Percentiles rank a stretch among this genome's conserved stretches.
Conservation (phyloP, 2,797 vertebrate genomes). For the Myiotriccus ornatus region DNA sequence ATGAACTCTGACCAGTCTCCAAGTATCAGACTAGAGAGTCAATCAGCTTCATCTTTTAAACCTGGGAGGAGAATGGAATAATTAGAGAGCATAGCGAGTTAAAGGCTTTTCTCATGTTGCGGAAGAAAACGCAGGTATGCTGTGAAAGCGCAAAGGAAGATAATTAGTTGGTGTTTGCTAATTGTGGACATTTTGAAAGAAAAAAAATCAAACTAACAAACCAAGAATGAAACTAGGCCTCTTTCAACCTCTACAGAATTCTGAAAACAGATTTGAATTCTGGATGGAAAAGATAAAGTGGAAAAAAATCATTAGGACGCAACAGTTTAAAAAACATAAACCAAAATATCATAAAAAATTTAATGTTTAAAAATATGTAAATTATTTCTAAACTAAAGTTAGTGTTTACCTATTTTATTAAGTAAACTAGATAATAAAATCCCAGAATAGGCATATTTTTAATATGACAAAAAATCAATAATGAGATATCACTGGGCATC, state of each 20-base stretch:
- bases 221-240: not conserved
- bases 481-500: not conserved
- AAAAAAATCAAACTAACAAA: not conserved
- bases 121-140: conserved; percentile 29
- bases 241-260: not conserved
- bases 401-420: not conserved
- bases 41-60: conserved; percentile 41
- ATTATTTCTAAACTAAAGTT: not conserved
- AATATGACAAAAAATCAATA: not conserved
- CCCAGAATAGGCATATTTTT: not conserved
- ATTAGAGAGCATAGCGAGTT: conserved; percentile 31
- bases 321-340: not conserved
- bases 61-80: conserved; percentile 25
- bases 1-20: not conserved
- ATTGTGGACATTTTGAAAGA: not conserved
- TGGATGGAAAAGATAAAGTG: not conserved
- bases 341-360: not conserved
- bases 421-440: not conserved
- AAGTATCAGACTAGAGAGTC: conserved; percentile 11
- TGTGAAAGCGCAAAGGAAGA: not conserved
- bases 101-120: conserved; percentile 14
- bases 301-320: not conserved
- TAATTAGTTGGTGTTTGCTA: conserved; percentile 18
- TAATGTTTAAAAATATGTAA: not conserved
- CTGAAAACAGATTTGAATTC: not conserved